Evolutionary conservation across 2,113 vertebrate genomes (phyloP), one percentile per base, ranked within the genome.

Genomic region (Gallinago undulata): DNA sequence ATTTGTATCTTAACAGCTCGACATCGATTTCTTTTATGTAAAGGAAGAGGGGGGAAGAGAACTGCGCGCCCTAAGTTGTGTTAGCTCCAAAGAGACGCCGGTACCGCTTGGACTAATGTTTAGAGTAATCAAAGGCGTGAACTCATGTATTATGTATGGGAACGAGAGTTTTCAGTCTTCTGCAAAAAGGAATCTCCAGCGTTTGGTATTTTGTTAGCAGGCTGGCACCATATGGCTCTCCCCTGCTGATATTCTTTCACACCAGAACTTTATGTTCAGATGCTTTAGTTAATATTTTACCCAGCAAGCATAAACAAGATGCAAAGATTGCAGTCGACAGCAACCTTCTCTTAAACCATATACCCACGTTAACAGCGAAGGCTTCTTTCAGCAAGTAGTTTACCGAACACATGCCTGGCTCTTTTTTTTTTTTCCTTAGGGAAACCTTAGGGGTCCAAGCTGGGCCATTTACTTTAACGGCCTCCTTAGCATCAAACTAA

Each of bases 271-370:
- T 89, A 81, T 85, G 87, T 77, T 97, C 93, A 75, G 79, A 91
- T 77, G 67, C 69, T 63, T 88, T 91, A 94, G 62, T 93, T 93
- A 96, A 89, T 95, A 94, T 96, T 97, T 96, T 94, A 94, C 93
- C 89, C 72, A 93, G 72, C 89, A 94, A 96, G 91, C 96, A 96
- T 96, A 97, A 97, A 97, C 96, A 97, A 94, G 96, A 97, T 91
- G 91, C 95, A 96, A 96, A 95, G 89, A 95, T 79, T 95, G 92
- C 90, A 93, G 72, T 82, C 64, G 86, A 89, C 90, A 96, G 94
- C 96, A 95, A 97, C 90, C 95, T 95, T 73, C 90, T 77, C 95
- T 64, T 73, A 78, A 94, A 87, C 79, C 47, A 50, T 56, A 69
- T 41, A 93, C 64, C 78, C 83, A 10, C n/a, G 28, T 39, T 93